phyloP scores from a whole-genome alignment of 2,113 vertebrate genomes.

The Ploceus nigricollis region DNA sequence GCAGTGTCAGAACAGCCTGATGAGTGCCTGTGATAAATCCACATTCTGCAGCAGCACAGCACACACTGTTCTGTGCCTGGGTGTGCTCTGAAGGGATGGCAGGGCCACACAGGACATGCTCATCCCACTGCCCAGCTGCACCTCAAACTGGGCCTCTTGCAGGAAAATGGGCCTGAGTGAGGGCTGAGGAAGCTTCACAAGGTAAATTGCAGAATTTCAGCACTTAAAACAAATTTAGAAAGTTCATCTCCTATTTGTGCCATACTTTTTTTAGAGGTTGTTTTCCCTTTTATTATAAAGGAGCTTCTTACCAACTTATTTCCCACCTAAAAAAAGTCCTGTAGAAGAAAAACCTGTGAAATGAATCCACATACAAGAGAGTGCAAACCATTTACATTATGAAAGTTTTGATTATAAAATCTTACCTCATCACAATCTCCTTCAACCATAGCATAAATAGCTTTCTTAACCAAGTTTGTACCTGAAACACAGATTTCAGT shows the following conservation, averaged over 20 bases:
- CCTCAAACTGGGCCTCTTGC: neutral
- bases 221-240: neutral
- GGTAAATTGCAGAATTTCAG: neutral
- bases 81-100: neutral
- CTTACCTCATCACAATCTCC: constrained; percentile 99
- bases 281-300: neutral
- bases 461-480: constrained; percentile 99
- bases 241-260: neutral
- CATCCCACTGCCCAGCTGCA: neutral
- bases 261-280: neutral
- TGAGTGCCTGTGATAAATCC: neutral
- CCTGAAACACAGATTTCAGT: constrained; percentile 80
- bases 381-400: neutral
- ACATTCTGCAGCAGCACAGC: neutral
- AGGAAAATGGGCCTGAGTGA: neutral
- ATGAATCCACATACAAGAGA: neutral
- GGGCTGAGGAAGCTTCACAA: neutral
- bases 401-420: constrained; percentile 32
- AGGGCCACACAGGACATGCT: neutral
- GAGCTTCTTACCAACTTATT: neutral
- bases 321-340: neutral
- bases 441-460: constrained; percentile 99
- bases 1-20: neutral
- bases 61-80: neutral
- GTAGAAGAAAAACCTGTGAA: neutral